These are phyloP conservation scores for Polypterus senegalus DNA, from an alignment of 2,113 vertebrate genomes.

Conservation along the genomic window DNA sequence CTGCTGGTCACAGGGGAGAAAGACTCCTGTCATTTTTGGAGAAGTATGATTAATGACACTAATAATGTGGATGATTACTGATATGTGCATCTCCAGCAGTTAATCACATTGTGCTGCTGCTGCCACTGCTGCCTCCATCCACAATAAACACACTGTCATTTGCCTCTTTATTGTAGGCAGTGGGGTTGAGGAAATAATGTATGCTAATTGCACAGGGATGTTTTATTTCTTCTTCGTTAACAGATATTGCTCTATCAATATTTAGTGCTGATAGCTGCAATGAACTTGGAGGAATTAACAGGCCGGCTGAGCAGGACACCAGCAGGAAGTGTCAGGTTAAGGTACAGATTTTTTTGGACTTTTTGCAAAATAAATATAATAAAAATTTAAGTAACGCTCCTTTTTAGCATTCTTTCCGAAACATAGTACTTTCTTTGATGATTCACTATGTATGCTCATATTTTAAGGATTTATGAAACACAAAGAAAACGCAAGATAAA, in stretches of 20 bases:
- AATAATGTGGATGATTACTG: constrained; percentile 83
- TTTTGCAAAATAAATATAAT: no score
- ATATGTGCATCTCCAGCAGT: constrained; percentile 69
- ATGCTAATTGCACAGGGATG: constrained; percentile 76
- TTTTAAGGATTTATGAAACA: not conserved
- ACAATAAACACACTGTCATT: constrained; percentile 86
- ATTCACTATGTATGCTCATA: not conserved
- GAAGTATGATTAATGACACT: constrained; percentile 85
- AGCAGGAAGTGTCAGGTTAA: no score
- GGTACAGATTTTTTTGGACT: no score
- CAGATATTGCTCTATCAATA: constrained; percentile 45
- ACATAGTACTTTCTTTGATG: no score
- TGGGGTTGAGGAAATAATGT: constrained; percentile 61
- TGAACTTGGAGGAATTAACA: not conserved
- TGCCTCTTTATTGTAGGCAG: constrained; percentile 71
- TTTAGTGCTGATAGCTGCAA: constrained; percentile 45
- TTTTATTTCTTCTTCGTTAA: constrained; percentile 66
- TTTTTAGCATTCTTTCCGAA: no score
- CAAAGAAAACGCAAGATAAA: not conserved
- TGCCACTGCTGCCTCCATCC: constrained; percentile 52
- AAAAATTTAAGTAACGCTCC: no score
- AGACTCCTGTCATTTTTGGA: constrained; percentile 67
- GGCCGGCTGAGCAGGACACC: not conserved
- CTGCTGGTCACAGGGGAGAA: constrained; percentile 24
- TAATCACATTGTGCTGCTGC: constrained; percentile 70